Evolutionary conservation across 2,797 vertebrate genomes (phyloP).

Genomic region (Phylloscopus collybita): DNA sequence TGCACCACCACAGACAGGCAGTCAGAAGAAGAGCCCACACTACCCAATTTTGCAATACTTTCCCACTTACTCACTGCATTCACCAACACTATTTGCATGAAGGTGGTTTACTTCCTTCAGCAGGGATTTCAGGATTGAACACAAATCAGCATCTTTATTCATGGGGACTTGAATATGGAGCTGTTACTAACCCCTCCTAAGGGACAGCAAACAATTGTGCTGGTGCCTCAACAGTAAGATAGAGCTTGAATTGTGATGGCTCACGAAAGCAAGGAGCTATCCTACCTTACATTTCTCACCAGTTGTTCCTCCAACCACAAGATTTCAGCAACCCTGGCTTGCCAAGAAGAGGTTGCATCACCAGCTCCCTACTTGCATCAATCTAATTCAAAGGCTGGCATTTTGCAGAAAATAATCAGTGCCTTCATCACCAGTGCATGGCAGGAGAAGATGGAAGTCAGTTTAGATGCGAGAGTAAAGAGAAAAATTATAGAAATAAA

Average conservation of each 20-base stretch:
- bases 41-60: neutral
- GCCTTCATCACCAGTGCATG: neutral
- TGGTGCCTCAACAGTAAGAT: neutral
- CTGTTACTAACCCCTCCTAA: neutral
- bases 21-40: neutral
- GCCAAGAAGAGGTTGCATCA: neutral
- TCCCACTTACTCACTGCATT: neutral
- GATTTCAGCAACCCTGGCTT: neutral
- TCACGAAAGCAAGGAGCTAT: accelerated
- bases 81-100: neutral
- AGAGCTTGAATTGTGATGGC: neutral
- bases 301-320: neutral
- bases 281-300: neutral
- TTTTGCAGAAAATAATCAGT: neutral
- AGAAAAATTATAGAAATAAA: neutral
- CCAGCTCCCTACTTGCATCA: neutral
- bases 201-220: neutral
- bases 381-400: neutral
- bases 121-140: neutral
- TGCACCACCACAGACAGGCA: neutral
- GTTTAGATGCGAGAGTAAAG: neutral
- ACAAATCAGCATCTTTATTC: neutral
- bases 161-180: neutral
- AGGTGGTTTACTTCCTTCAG: neutral
- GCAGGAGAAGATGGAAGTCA: neutral